Evolutionary conservation across 2,113 vertebrate species (phyloP).

Genomic region (Eublepharis macularius): DNA sequence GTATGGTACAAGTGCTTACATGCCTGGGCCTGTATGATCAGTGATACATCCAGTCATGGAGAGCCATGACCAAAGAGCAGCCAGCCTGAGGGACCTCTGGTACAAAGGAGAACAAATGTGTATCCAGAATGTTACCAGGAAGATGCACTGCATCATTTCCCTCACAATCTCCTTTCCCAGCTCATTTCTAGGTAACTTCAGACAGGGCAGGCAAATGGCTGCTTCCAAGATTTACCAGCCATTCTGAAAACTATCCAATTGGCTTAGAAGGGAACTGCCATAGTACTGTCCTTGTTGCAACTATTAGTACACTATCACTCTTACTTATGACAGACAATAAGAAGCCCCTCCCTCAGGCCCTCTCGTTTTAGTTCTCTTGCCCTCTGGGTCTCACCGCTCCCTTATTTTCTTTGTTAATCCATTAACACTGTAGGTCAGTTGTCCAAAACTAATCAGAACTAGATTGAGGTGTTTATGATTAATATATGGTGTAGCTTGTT

Average conservation of each 20-base stretch:
- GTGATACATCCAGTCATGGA: not conserved
- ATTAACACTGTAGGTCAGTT: constrained; percentile 3
- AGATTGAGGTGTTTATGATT: not conserved
- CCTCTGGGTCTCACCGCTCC: not conserved
- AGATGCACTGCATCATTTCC: not conserved
- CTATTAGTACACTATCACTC: not conserved
- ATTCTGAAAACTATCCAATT: not conserved
- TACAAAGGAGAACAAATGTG: not conserved
- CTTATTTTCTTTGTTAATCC: constrained; percentile 9
- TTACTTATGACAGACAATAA: constrained; percentile 14
- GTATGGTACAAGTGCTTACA: not conserved
- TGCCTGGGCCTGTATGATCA: constrained; percentile 1
- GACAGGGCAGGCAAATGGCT: not conserved
- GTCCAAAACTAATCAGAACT: constrained; percentile 10
- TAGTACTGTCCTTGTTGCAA: not conserved
- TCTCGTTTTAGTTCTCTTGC: constrained; percentile 2
- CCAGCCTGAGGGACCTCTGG: not conserved
- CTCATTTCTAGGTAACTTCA: not conserved
- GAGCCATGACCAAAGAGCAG: constrained; percentile 12
- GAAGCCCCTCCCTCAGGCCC: not conserved
- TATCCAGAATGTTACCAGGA: not conserved
- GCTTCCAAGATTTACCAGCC: not conserved
- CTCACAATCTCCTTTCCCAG: not conserved
- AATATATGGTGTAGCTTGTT: not conserved
- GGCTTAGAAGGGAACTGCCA: not conserved